phyloP scores from a whole-genome alignment of 2,113 vertebrate genomes.

The Alethe castanea region DNA sequence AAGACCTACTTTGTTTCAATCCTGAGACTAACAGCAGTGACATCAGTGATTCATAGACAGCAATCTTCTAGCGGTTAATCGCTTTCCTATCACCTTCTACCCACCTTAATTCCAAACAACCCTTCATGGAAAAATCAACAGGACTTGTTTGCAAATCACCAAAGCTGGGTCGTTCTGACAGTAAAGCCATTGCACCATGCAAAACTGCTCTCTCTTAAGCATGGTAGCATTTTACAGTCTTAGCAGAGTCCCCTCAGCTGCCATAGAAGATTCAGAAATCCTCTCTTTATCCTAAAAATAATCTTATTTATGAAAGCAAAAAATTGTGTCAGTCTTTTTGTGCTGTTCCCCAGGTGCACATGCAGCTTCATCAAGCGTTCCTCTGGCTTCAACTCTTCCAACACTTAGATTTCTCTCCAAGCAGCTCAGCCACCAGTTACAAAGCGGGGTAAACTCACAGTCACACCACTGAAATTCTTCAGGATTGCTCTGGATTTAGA shows the following conservation, averaged over 20 bases:
- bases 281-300: not conserved
- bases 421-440: not conserved
- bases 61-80: not conserved
- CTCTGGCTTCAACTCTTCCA: not conserved
- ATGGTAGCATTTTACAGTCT: not conserved
- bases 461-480: not conserved
- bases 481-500: not conserved
- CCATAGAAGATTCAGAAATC: not conserved
- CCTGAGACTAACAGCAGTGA: not conserved
- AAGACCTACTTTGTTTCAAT: not conserved
- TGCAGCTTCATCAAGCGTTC: not conserved
- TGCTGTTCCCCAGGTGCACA: not conserved
- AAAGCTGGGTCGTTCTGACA: not conserved
- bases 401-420: not conserved
- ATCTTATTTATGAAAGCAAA: not conserved
- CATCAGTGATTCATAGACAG: not conserved
- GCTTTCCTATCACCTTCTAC: not conserved
- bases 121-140: conserved; percentile 4
- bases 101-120: not conserved
- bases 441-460: not conserved
- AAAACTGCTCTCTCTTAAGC: not conserved
- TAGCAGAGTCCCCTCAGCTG: not conserved
- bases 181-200: not conserved
- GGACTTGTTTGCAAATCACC: not conserved
- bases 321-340: not conserved